Base-by-base conservation (phyloP, 2,888 invertebrate species). In the Rhingia rostrata region DNA sequence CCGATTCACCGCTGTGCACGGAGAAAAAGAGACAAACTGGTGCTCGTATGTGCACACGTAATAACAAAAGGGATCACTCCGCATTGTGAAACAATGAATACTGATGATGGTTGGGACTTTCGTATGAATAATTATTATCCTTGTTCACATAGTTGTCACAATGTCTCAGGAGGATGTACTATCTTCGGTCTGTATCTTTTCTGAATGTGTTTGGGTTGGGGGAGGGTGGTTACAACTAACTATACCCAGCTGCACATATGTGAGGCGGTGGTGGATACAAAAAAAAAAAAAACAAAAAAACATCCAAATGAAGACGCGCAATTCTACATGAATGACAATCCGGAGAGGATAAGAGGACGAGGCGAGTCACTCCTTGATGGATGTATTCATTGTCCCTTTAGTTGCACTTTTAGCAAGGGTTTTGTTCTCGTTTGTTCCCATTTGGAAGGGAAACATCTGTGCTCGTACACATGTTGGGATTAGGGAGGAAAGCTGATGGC, bases 71-170 rank as follows among this genome's bases (percentile, higher is more conserved):
- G 56, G 67, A 67, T 79, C 78, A 41, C 78, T 82, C 30, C 78
- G 39, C 66, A 73, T 67, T 61, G 73, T 73, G 79, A 73, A 73
- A 79, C 83, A 79, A 83, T 83, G 83, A 83, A 79, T 79, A 73
- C 83, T 83, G 83, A 83, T 83, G 83, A 83, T 83, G 83, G 79
- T 51, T 79, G 78, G 73, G 83, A 83, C 67, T 83, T 67, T 78
- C 51, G 73, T 83, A 83, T 83, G 83, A 83, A 83, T 83, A 83
- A 83, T 83, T 83, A 73, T 83, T 79, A 83, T 83, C 83, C 73
- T 79, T 74, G 84, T 74, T 74, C 84, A 69, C 79, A 80, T 84
- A 70, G 74, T 80, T 84, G 83, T 79, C 73, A 84, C 74, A 84
- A 79, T 79, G 79, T 84, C 83, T 79, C 73, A 58, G 30, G 69